A percentile compares a stretch with the other conserved stretches of the same genome.
phyloP scores from a whole-genome alignment of 2,888 invertebrate genomes.

The Zaprionus lineosus region DNA sequence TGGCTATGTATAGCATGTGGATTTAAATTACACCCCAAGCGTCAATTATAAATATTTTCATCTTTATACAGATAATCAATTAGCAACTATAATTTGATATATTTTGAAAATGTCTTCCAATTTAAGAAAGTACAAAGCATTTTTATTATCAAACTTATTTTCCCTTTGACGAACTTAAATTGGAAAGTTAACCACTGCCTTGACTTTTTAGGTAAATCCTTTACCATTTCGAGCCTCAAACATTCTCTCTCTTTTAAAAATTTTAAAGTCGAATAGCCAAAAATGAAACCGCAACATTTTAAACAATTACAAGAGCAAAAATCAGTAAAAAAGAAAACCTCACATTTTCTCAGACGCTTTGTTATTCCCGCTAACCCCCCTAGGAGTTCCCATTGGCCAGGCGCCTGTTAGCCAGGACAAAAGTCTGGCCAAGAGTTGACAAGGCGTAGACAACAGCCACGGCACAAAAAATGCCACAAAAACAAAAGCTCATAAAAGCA shows the following conservation, averaged over 20 bases:
- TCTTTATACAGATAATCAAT: too few relatives aligned
- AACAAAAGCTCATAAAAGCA: constrained; percentile 52
- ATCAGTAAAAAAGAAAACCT: too few relatives aligned
- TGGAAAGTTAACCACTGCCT: too few relatives aligned
- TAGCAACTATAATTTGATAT: too few relatives aligned
- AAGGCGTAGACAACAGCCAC: constrained; percentile 62
- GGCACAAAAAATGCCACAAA: constrained; percentile 29
- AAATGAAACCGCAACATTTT: constrained; percentile 30
- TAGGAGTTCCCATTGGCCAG: constrained; percentile 9
- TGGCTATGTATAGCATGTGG: constrained; percentile 41
- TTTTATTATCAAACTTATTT: too few relatives aligned
- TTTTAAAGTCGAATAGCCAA: constrained; percentile 28
- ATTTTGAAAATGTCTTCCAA: too few relatives aligned
- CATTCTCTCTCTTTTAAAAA: constrained; percentile 1
- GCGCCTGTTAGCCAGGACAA: constrained; percentile 42
- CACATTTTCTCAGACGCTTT: constrained; percentile 27
- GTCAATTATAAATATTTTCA: too few relatives aligned
- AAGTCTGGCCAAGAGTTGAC: constrained; percentile 68
- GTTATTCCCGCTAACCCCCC: background rate
- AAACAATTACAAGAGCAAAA: constrained; percentile 30
- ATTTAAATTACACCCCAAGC: constrained; percentile 28
- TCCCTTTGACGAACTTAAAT: too few relatives aligned
- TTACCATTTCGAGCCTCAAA: background rate
- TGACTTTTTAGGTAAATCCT: too few relatives aligned
- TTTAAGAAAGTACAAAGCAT: too few relatives aligned